Evolutionary conservation across 1,140 invertebrate species (phyloP), one percentile per base, ranked within the genome.

Genomic region (Neodiprion virginianus): DNA sequence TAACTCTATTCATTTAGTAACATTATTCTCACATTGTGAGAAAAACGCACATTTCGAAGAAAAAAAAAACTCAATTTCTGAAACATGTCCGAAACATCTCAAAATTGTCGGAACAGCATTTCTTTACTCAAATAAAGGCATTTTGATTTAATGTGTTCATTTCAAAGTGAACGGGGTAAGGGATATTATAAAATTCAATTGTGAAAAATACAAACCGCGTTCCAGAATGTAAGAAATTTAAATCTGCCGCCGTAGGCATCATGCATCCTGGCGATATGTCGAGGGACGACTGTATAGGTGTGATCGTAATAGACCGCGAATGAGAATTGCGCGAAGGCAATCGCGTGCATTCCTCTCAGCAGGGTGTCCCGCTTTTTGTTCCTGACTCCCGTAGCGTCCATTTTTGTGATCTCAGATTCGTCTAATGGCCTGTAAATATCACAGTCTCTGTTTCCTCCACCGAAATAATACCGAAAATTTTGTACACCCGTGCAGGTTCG

Each of bases 151-250:
- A 21, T 21, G 17, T 21, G 17, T 21, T 21, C 17, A 21, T 21
- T 21, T 21, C 17, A 21, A 21, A 21, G 17, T 21, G 17, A 21
- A 21, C 17, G 17, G 17, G 17, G 17, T 21, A 40, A 40, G 5
- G 28, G 28, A 40, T 40, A 40, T 40, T 40, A 40, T 40, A 4
- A 40, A 40, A 40, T 40, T 40, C 28, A 40, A 40, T 5, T 40
- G 5, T 47, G 72, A 71, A 67, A 74, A 68, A 84, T 87, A 92
- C 93, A 91, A 91, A 97, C 95, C 87, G 93, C 94, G 91, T 96
- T 90, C 90, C 95, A 93, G 82, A 94, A 95, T 28, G 96, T 97
- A 73, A 97, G 90, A 87, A 94, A 97, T 89, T 96, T 96, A 75
- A 96, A 93, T 89, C 96, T 96, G 78, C 94, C 94, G 73, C 93